Evolutionary conservation across 2,888 invertebrate species (phyloP).

Genomic region (Ormia ochracea): DNA sequence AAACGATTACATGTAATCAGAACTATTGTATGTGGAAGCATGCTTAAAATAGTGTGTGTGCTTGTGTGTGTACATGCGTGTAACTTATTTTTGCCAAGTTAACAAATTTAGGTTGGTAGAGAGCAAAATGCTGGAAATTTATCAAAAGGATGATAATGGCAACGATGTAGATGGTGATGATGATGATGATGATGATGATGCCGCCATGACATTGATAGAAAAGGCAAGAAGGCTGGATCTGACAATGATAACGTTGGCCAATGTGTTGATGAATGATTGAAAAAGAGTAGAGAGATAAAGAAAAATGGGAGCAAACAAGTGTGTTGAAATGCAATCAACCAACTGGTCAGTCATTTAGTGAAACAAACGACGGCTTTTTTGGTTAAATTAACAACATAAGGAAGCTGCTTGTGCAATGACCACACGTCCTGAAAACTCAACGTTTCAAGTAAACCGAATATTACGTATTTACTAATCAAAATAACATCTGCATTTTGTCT

Average conservation of each 20-base stretch:
- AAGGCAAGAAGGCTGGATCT: slow-evolving; percentile 12
- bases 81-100: slow-evolving; percentile 13
- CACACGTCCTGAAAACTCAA: slow-evolving; percentile 43
- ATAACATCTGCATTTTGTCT: slow-evolving; percentile 9
- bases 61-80: neutral
- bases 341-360: slow-evolving; percentile 25
- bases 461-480: slow-evolving; percentile 37
- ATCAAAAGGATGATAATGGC: neutral
- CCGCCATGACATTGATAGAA: slow-evolving; percentile 25
- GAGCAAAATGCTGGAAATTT: slow-evolving; percentile 19
- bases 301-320: neutral
- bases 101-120: slow-evolving; percentile 24
- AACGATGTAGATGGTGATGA: neutral
- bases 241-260: slow-evolving; percentile 40
- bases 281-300: neutral
- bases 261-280: slow-evolving; percentile 41
- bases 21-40: neutral
- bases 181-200: neutral
- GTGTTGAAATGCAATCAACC: slow-evolving; percentile 33
- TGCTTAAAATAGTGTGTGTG: neutral
- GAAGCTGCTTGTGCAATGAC: slow-evolving; percentile 47
- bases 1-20: slow-evolving; percentile 39
- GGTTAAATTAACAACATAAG: slow-evolving; percentile 61
- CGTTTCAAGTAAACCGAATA: slow-evolving; percentile 51
- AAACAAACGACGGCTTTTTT: slow-evolving; percentile 13